Conservation (phyloP, 2,797 vertebrate species). For the Babyrousa celebensis region DNA sequence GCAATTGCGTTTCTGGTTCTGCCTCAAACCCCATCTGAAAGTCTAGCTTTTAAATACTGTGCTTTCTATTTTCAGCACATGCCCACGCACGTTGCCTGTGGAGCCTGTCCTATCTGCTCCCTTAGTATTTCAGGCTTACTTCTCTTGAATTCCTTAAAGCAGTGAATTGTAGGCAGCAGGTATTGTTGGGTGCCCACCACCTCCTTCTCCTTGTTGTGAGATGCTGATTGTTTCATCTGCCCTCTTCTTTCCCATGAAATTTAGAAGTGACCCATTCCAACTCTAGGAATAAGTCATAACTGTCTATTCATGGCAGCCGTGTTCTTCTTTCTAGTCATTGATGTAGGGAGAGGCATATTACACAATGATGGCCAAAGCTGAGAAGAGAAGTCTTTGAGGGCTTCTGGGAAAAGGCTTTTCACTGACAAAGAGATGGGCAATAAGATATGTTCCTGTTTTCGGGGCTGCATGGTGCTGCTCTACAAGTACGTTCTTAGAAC, state of each 20-base stretch:
- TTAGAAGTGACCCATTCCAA: background rate
- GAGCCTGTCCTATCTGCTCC: background rate
- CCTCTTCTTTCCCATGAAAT: background rate
- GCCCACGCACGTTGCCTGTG: background rate
- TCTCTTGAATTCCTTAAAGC: background rate
- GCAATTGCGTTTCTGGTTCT: slow-evolving; percentile 39
- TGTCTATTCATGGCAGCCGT: background rate
- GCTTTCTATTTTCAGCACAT: slow-evolving; percentile 16
- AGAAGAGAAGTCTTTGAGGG: background rate
- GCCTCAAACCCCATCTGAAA: slow-evolving; percentile 1
- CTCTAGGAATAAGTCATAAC: background rate
- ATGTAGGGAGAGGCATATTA: background rate
- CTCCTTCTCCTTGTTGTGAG: background rate
- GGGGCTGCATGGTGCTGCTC: background rate
- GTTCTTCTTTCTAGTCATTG: background rate
- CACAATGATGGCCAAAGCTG: background rate
- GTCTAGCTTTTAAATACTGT: background rate
- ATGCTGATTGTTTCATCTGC: background rate
- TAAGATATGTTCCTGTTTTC: background rate
- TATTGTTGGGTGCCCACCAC: rapidly evolving
- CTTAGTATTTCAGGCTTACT: background rate
- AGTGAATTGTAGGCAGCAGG: background rate
- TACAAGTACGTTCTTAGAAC: background rate
- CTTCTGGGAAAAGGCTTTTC: background rate
- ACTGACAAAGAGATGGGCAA: background rate